phyloP scores from a whole-genome alignment of 2,113 vertebrate genomes.

The human (Homo sapiens) region GRCh38 chr14:102512501-102513000 shows the following conservation, averaged over 20 bases:
- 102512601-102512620: neutral
- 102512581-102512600: neutral
- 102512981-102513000: neutral
- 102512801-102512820: neutral
- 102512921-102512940: neutral
- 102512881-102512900: neutral
- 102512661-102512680: too few species aligned
- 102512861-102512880: neutral
- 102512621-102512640: accelerated
- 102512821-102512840: too few species aligned
- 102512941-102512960: neutral
- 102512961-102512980: neutral
- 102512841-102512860: neutral
- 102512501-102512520: accelerated
- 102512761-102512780: neutral
- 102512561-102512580: accelerated
- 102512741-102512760: accelerated
- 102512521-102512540: neutral
- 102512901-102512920: neutral
- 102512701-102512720: neutral
- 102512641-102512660: neutral
- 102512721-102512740: neutral
- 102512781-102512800: neutral
- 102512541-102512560: accelerated
- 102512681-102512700: neutral